These are phyloP conservation scores for Gopherus evgoodei DNA, from an alignment of 2,113 vertebrate genomes.

Conservation along the genomic window DNA sequence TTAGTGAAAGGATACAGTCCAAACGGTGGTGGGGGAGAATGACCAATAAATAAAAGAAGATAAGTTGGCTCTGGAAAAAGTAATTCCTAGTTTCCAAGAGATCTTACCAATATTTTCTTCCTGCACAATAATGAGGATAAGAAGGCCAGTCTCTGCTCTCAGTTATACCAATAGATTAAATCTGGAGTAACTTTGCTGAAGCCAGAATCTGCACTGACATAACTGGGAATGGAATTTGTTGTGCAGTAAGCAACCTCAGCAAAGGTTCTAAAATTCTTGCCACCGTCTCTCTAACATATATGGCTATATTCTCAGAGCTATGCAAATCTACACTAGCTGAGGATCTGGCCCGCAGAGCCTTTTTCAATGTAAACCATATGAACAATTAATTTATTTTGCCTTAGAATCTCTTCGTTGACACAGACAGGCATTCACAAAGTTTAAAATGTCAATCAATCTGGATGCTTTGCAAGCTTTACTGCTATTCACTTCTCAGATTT, in stretches of 20 bases:
- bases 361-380: not conserved
- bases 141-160: not conserved
- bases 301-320: not conserved
- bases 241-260: not conserved
- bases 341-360: not conserved
- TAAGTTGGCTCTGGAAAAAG: not conserved
- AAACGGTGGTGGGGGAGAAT: not conserved
- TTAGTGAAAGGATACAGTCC: slow-evolving; percentile 49
- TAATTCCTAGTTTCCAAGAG: slow-evolving; percentile 31
- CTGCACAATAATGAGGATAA: not conserved
- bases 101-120: slow-evolving; percentile 23
- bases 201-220: not conserved
- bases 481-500: not conserved
- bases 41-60: slow-evolving; percentile 66
- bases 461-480: not conserved
- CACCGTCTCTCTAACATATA: not conserved
- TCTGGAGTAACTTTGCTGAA: not conserved
- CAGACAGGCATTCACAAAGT: not conserved
- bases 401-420: slow-evolving; percentile 26
- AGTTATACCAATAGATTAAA: not conserved
- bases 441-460: not conserved
- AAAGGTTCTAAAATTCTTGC: not conserved
- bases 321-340: not conserved
- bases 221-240: not conserved
- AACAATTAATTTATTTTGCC: not conserved